phyloP scores from a whole-genome alignment of 92 coral and sea anemone species.

The Palythoa grandis region DNA sequence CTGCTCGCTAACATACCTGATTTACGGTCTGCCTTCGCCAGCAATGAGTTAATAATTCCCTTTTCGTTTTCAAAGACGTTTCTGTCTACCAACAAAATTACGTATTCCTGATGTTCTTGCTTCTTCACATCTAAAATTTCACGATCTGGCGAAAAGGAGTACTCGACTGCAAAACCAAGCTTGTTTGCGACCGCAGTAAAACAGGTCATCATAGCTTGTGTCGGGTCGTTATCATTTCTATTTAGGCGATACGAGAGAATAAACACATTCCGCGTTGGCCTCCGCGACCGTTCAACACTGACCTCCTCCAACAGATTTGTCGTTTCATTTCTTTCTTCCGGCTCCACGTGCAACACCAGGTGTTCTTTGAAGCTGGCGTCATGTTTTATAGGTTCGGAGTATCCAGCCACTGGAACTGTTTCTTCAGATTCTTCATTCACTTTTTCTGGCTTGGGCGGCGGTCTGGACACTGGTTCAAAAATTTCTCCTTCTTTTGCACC shows the following conservation, averaged over 20 bases:
- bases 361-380: neutral
- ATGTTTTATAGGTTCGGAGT: neutral
- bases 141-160: neutral
- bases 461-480: neutral
- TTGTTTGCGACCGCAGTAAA: constrained; percentile 1
- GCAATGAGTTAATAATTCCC: neutral
- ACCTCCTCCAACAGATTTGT: neutral
- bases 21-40: neutral
- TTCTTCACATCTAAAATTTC: neutral
- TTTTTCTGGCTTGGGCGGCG: neutral
- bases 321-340: neutral
- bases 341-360: neutral
- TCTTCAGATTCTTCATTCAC: neutral
- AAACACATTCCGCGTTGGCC: neutral
- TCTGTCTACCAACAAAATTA: constrained; percentile 6
- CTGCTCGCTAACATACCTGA: neutral
- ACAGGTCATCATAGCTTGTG: no score
- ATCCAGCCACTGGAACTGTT: neutral
- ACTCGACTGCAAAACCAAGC: neutral
- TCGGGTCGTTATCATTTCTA: neutral
- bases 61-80: constrained; percentile 3
- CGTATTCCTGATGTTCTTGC: neutral
- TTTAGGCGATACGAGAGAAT: neutral
- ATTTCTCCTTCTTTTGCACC: neutral
- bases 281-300: neutral